Evolutionary conservation across 2,113 vertebrate species (phyloP), one percentile per base, ranked within the genome.

Genomic region (Pollachius pollachius): DNA sequence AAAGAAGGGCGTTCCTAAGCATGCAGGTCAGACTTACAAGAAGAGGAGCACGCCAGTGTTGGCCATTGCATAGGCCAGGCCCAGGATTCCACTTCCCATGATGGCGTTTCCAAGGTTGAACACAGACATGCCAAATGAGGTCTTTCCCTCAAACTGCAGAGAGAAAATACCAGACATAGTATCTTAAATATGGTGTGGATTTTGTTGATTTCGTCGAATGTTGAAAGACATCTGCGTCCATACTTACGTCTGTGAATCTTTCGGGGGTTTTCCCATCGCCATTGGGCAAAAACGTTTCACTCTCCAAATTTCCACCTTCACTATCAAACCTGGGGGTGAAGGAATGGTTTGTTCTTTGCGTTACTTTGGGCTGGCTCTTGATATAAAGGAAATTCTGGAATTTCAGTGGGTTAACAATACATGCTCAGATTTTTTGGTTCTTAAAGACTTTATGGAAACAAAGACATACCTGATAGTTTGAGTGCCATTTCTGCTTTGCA

Each of bases 61-160:
- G 77, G 97, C 96, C 97, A 99, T 99, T 81, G 97, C 97, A 1
- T 97, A 99, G n/a, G 97, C 95, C 76, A 99, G 90, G 60, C 96
- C 97, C 84, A 99, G 92, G 88, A 99, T 99, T 63, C 97, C 97
- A 3, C 97, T 99, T 84, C 97, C 97, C 97, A 99, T 99, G 78
- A 99, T 99, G 71, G 97, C 97, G 1, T 99, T 99, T 74, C 97
- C 97, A 78, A 99, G 92, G 88, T 99, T 99, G 90, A 99, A 99
- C 77, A 99, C 94, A 0, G 97, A 99, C 97, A 99, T 98, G 65
- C 97, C 96, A 0, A 99, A 97, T 0, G 97, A 98, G 0, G 97
- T 98, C 86, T 99, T 99, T 77, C 97, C 97, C 89, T 98, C 97
- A 8, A 98, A 98, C 97, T 99, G 87, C 52, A 3, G 52, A n/a